These are phyloP conservation scores for Oscheius sp. DNA, from an alignment of 1,140 invertebrate species.

Conservation along the genomic window DNA sequence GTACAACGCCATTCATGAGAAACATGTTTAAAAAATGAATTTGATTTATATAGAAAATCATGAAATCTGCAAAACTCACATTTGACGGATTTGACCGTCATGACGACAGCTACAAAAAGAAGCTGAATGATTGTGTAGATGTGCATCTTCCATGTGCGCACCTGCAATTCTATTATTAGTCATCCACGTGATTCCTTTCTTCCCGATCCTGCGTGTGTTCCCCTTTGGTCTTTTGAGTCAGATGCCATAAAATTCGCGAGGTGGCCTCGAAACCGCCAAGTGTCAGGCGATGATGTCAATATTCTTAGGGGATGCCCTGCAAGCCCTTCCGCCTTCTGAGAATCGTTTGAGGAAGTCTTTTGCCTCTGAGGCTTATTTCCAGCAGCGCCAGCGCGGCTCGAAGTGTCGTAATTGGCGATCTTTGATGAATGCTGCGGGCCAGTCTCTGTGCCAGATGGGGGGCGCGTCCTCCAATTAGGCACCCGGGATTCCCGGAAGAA, in stretches of 20 bases:
- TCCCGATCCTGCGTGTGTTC: neutral
- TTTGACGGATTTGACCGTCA: slow-evolving; percentile 39
- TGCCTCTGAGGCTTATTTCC: no score
- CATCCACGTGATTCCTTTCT: no score
- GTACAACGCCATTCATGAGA: no score
- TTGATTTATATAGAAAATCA: no score
- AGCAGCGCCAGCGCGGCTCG: no score
- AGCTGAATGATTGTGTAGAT: slow-evolving; percentile 56
- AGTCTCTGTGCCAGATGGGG: neutral
- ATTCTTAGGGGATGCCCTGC: no score
- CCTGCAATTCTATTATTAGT: slow-evolving; percentile 46
- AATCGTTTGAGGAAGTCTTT: no score
- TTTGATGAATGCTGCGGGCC: slow-evolving; percentile 1
- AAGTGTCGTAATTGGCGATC: neutral
- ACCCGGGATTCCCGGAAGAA: slow-evolving; percentile 2
- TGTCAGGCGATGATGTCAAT: no score
- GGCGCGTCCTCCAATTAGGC: neutral
- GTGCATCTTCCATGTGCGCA: slow-evolving; percentile 53
- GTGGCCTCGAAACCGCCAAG: no score
- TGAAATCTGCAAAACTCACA: neutral
- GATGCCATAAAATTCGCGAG: no score
- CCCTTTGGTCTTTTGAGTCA: neutral
- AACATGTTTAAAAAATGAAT: no score
- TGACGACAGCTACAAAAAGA: slow-evolving; percentile 48
- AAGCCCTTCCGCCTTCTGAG: no score